A percentile compares a stretch with the other conserved stretches of the same genome.
phyloP scores from a whole-genome alignment of 1,140 invertebrate genomes.

The Paralvinella palmiformis region DNA sequence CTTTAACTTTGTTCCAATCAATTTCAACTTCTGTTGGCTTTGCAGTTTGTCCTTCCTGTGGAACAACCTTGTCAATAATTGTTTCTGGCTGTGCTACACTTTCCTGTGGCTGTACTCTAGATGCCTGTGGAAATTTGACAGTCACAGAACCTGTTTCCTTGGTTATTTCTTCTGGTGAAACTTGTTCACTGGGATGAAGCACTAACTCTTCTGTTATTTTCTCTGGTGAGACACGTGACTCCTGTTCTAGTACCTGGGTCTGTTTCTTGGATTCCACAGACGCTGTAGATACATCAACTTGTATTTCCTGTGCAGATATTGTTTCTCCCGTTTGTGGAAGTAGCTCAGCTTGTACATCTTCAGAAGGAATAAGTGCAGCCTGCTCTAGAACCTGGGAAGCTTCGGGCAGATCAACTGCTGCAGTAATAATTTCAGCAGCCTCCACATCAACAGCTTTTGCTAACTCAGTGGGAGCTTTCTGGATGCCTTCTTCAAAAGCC shows the following conservation, averaged over 20 bases:
- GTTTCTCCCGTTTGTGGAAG: too few relatives aligned
- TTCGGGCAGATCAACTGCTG: neutral
- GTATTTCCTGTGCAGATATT: too few relatives aligned
- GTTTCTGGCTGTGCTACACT: neutral
- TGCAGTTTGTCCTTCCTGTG: constrained; percentile 7
- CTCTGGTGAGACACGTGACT: neutral
- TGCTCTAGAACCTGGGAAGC: neutral
- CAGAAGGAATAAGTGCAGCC: too few relatives aligned
- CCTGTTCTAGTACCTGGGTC: neutral
- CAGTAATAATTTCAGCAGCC: neutral
- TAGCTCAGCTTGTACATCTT: too few relatives aligned
- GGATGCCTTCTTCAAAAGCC: constrained; percentile 1
- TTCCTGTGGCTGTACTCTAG: constrained; percentile 18
- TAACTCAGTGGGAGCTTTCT: neutral
- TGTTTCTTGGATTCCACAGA: neutral
- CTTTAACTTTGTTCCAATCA: too few relatives aligned
- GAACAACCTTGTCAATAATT: neutral
- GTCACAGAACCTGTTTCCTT: too few relatives aligned
- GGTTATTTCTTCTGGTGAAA: neutral
- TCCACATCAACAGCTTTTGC: neutral
- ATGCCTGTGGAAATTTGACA: neutral
- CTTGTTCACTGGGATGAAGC: neutral
- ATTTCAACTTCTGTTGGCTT: too few relatives aligned
- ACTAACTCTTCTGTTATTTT: neutral
- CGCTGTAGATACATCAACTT: neutral